phyloP scores from a whole-genome alignment of 2,888 invertebrate genomes.

The Temnothorax rugatulus region DNA sequence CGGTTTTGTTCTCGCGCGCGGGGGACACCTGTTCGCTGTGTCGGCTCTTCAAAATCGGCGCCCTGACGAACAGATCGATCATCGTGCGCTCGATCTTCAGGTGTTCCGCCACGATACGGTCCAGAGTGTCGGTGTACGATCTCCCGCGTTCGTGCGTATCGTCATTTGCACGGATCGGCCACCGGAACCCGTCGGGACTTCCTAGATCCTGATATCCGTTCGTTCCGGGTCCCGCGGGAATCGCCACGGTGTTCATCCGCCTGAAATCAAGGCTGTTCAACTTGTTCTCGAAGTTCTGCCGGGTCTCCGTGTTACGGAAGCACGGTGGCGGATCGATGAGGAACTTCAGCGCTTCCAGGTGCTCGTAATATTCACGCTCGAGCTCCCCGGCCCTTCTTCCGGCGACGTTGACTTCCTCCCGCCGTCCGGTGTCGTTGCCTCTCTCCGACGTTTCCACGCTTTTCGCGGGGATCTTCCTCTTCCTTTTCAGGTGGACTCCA shows the following conservation, averaged over 20 bases:
- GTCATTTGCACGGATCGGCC: background rate
- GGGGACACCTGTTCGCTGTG: conserved; percentile 57
- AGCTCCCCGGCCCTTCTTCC: conserved; percentile 56
- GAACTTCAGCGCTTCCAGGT: conserved; percentile 79
- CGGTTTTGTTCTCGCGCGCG: conserved; percentile 76
- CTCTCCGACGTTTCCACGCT: conserved; percentile 23
- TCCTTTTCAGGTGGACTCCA: conserved; percentile 16
- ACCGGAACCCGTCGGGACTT: background rate
- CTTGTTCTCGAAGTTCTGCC: conserved; percentile 76
- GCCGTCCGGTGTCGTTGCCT: conserved; percentile 51
- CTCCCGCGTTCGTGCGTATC: background rate
- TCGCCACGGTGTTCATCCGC: conserved; percentile 83
- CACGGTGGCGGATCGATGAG: conserved; percentile 80
- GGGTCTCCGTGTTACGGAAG: conserved; percentile 76
- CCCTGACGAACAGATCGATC: conserved; percentile 75
- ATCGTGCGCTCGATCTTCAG: conserved; percentile 77
- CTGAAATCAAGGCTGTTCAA: conserved; percentile 82
- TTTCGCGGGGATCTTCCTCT: conserved; percentile 10
- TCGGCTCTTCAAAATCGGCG: conserved; percentile 75
- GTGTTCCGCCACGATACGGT: conserved; percentile 70
- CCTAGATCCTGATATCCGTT: background rate
- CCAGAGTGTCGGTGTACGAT: conserved; percentile 41
- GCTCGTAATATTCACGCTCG: conserved; percentile 77
- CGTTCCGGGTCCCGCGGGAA: conserved; percentile 60
- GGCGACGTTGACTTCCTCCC: conserved; percentile 24